Percentiles rank a stretch among this genome's conserved stretches.
Evolutionary conservation across 2,797 vertebrate species (phyloP).

Genomic region (Cynodonichthys magdalenae): DNA sequence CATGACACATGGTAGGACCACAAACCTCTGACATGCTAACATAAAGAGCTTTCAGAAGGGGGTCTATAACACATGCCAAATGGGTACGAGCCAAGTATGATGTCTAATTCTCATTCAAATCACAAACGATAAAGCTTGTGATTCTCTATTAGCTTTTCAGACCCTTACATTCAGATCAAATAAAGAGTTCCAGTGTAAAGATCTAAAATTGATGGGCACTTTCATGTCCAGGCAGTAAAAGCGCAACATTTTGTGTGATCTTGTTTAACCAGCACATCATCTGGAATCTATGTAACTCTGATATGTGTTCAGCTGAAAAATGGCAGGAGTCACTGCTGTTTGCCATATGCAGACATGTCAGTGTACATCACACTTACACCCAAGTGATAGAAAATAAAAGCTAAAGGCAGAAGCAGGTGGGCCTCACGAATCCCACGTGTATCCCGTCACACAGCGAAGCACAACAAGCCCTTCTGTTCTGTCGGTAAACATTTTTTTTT

Average conservation of each 20-base stretch:
- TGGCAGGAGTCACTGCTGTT: slow-evolving; percentile 1
- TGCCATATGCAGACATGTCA: slow-evolving; percentile 31
- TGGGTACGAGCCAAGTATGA: slow-evolving; percentile 18
- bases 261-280: slow-evolving; percentile 18
- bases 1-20: slow-evolving; percentile 48
- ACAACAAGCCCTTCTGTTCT: slow-evolving; percentile 49
- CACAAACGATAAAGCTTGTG: slow-evolving; percentile 9
- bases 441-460: slow-evolving; percentile 43
- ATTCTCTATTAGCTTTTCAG: slow-evolving; percentile 1
- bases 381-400: slow-evolving; percentile 17
- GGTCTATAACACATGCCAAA: slow-evolving; percentile 21
- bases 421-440: slow-evolving; percentile 39
- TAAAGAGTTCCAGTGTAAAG: neutral
- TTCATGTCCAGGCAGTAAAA: slow-evolving; percentile 20
- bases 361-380: slow-evolving; percentile 18
- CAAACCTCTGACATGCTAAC: slow-evolving; percentile 31
- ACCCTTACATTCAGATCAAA: slow-evolving; percentile 15
- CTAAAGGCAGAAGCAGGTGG: slow-evolving; percentile 31
- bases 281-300: slow-evolving; percentile 5
- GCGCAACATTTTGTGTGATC: slow-evolving; percentile 1
- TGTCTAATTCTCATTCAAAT: slow-evolving; percentile 19
- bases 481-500: slow-evolving; percentile 15
- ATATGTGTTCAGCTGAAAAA: slow-evolving; percentile 2
- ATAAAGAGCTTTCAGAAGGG: slow-evolving; percentile 20
- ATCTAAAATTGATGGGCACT: slow-evolving; percentile 7